Conservation (phyloP, 2,113 vertebrate species). For the Pardalotus punctatus region DNA sequence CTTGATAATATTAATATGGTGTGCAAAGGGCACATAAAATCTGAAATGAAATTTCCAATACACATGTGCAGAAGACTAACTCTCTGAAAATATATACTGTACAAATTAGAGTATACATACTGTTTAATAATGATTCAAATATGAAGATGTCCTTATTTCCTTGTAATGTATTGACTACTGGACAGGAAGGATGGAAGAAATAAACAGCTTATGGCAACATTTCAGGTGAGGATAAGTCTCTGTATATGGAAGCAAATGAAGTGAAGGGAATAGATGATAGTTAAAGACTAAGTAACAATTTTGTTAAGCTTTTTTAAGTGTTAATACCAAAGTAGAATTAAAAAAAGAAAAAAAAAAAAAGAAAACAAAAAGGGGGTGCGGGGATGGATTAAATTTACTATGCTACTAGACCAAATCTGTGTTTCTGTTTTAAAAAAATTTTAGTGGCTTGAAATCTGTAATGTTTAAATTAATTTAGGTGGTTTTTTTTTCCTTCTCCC, state of each 20-base stretch:
- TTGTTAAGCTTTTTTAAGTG: neutral
- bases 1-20: neutral
- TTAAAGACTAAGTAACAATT: neutral
- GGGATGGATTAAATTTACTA: neutral
- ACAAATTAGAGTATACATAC: neutral
- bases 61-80: neutral
- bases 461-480: neutral
- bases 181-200: neutral
- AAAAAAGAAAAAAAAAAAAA: neutral
- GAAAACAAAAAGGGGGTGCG: too few species aligned
- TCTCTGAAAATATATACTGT: neutral
- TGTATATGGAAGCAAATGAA: neutral
- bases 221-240: neutral
- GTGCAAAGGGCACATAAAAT: neutral
- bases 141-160: neutral
- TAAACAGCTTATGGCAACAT: neutral
- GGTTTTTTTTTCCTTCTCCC: neutral
- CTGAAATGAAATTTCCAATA: neutral
- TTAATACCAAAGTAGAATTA: neutral
- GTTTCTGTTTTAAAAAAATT: neutral
- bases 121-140: neutral
- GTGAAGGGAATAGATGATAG: neutral
- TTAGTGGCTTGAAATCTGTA: neutral
- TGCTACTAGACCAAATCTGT: neutral
- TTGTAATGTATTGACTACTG: neutral